Conservation (phyloP, 2,113 vertebrate species). For the Probosciger aterrimus region DNA sequence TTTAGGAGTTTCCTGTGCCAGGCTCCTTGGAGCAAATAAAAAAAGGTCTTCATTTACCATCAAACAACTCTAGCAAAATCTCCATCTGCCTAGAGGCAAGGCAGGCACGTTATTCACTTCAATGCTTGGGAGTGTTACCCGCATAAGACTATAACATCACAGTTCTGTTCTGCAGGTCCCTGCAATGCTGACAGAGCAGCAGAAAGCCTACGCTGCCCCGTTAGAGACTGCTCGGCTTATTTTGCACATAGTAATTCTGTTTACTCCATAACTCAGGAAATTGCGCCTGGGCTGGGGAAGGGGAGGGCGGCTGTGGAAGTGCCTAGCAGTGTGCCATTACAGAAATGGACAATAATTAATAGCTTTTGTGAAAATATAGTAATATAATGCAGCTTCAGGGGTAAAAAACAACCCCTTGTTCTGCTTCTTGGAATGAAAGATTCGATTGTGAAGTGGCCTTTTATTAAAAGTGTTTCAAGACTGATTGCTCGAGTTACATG, state of each 20-base stretch:
- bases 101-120: background rate
- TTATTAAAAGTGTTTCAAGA: background rate
- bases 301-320: background rate
- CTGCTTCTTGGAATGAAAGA: conserved; percentile 12
- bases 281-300: background rate
- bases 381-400: background rate
- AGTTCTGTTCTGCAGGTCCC: background rate
- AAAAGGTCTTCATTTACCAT: background rate
- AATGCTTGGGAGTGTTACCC: background rate
- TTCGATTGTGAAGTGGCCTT: background rate
- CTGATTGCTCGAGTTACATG: background rate
- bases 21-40: background rate
- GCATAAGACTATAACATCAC: conserved; percentile 36
- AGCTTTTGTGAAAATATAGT: conserved; percentile 18
- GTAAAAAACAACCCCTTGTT: background rate
- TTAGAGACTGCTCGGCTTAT: background rate
- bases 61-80: background rate
- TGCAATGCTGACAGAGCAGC: background rate
- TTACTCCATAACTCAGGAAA: conserved; percentile 30
- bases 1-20: conserved; percentile 37
- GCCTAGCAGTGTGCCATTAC: background rate
- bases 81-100: background rate
- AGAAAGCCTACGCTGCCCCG: background rate
- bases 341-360: background rate
- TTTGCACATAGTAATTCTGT: background rate